Evolutionary conservation across 2,888 invertebrate genomes (phyloP), one percentile per base, ranked within the genome.

Genomic region (Netelia fuscicornis): DNA sequence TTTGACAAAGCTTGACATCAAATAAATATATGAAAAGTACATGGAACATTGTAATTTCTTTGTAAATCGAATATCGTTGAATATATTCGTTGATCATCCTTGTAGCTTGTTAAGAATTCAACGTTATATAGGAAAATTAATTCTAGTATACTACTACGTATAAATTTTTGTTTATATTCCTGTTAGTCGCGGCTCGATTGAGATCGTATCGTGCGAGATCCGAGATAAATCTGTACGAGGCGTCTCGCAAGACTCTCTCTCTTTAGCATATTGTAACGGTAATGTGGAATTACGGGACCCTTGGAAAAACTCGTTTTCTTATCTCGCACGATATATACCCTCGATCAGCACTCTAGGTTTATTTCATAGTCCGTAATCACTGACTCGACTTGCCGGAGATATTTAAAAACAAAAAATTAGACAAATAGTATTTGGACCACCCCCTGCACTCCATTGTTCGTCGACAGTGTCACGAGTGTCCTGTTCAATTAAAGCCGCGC

Each of bases 401-500:
- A 3, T 52, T 17, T 56, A 17, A 74, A 67, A 78, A 77, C 11
- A 48, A 3, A 13, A 83, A 17, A 54, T 6, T 54, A 76, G 17
- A 72, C 37, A 75, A 44, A 52, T 81, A 58, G 23, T 67, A 70
- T 68, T 82, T 88, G 89, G 90, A 91, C 91, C 91, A 92, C 89
- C 90, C 90, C 90, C 89, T 89, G 86, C 88, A 81, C 85, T 83
- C 20, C 62, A 87, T 83, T 71, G 17, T 71, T 42, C 42, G 11
- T 58, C 54, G 72, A 44, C 75, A 58, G 75, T 65, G 13, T 87
- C 83, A 84, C 77, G 85, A 82, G 89, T 92, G 89, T 91, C 90
- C 91, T 88, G 90, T 92, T 90, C 87, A 87, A 91, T 84, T 80
- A 74, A 44, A 87, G 91, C 91, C 92, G 91, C 89, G 89, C 90